phyloP scores from a whole-genome alignment of 2,888 invertebrate genomes.

The Smittia aterrima region DNA sequence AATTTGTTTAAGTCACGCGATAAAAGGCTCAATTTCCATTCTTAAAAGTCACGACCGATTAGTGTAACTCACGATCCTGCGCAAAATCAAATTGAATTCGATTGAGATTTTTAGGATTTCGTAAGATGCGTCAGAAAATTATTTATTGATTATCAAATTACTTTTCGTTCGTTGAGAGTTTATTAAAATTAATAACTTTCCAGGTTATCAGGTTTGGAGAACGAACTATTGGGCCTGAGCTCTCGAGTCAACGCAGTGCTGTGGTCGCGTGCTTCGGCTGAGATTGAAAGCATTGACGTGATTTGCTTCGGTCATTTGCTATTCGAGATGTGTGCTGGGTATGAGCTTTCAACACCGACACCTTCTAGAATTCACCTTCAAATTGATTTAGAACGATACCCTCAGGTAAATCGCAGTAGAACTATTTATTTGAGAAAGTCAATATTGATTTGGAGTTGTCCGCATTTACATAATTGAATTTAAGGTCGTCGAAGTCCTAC shows the following conservation, averaged over 20 bases:
- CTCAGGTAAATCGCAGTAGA: conserved; percentile 59
- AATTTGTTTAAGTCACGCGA: not conserved
- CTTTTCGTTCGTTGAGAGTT: no score
- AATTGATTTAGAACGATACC: conserved; percentile 67
- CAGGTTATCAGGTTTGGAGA: conserved; percentile 83
- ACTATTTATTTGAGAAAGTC: not conserved
- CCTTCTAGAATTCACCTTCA: conserved; percentile 71
- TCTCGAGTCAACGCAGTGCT: conserved; percentile 59
- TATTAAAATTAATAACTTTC: no score
- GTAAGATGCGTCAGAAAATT: not conserved
- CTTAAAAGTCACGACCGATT: not conserved
- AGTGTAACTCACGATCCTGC: no score
- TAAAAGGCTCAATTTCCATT: not conserved
- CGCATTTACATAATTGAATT: conserved; percentile 25
- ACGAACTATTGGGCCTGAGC: conserved; percentile 73
- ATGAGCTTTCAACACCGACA: conserved; percentile 71
- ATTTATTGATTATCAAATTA: not conserved
- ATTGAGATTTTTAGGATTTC: no score
- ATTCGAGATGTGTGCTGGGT: conserved; percentile 89
- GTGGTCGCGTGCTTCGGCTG: conserved; percentile 54
- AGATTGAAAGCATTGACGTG: conserved; percentile 61
- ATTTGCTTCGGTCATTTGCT: conserved; percentile 79
- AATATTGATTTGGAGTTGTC: not conserved
- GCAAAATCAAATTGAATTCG: not conserved
- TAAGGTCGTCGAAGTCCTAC: conserved; percentile 74